Conservation (phyloP, 92 coral and sea anemone species). For the Ricordea florida region DNA sequence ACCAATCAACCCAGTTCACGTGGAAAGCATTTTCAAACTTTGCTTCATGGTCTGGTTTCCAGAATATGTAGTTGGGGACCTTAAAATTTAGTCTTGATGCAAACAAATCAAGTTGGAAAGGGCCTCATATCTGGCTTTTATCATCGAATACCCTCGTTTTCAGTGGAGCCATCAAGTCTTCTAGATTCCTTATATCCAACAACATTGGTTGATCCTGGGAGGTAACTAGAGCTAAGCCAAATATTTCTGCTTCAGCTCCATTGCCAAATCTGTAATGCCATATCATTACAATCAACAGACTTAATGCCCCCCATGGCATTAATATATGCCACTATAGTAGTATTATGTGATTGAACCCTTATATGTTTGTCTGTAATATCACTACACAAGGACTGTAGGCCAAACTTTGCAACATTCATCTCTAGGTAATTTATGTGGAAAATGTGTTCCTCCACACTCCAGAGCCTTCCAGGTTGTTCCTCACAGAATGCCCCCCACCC, state of each 20-base stretch:
- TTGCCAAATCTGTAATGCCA: slow-evolving; percentile 34
- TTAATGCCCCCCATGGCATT: slow-evolving; percentile 59
- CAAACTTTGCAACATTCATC: slow-evolving; percentile 3
- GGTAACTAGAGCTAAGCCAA: slow-evolving; percentile 47
- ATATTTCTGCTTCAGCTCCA: slow-evolving; percentile 36
- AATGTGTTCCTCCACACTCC: slow-evolving; percentile 13
- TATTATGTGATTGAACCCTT: too few species aligned
- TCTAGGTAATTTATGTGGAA: slow-evolving; percentile 43
- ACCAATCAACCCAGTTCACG: slow-evolving; percentile 2
- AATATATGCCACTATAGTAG: slow-evolving; percentile 33
- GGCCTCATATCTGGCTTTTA: not conserved
- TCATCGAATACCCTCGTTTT: not conserved
- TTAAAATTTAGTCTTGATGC: slow-evolving; percentile 17
- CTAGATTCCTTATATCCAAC: slow-evolving; percentile 16
- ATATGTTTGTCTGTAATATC: too few species aligned
- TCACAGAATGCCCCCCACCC: slow-evolving; percentile 35
- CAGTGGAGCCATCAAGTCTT: slow-evolving; percentile 1
- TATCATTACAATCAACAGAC: slow-evolving; percentile 5
- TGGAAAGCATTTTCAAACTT: slow-evolving; percentile 54
- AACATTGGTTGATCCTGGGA: slow-evolving; percentile 23
- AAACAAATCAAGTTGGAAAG: not conserved
- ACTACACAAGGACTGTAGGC: too few species aligned
- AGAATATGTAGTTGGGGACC: not conserved
- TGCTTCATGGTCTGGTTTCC: slow-evolving; percentile 54
- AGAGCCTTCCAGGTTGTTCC: slow-evolving; percentile 4